phyloP scores from a whole-genome alignment of 2,888 invertebrate genomes.

The Dinocampus coccinellae region DNA sequence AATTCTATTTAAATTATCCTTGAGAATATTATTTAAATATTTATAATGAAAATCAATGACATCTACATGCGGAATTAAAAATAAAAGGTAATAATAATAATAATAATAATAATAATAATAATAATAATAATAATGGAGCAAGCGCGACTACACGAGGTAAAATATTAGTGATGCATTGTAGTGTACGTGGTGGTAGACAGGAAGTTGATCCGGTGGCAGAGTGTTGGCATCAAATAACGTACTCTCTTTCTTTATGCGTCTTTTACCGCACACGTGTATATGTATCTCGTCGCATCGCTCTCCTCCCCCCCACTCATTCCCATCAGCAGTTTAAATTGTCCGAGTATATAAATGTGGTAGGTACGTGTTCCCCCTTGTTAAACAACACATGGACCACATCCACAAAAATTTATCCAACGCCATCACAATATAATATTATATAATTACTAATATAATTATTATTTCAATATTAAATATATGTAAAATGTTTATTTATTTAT shows the following conservation, averaged over 20 bases:
- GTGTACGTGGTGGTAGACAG: conserved; percentile 6
- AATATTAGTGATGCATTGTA: neutral
- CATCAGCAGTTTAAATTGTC: conserved; percentile 1
- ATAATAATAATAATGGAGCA: conserved; percentile 3
- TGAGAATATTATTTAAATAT: too few species aligned
- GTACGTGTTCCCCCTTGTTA: conserved; percentile 17
- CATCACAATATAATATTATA: neutral
- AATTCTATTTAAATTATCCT: too few species aligned
- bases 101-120: conserved; percentile 8
- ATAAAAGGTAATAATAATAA: too few species aligned
- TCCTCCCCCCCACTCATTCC: too few species aligned
- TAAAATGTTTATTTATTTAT: neutral
- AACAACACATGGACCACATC: conserved; percentile 19
- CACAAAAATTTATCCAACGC: conserved; percentile 14
- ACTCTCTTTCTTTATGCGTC: conserved; percentile 32
- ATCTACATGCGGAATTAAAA: too few species aligned
- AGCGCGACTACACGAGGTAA: neutral
- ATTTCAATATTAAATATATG: too few species aligned
- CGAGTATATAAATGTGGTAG: conserved; percentile 15
- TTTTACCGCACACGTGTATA: neutral
- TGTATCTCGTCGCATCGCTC: too few species aligned
- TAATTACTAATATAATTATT: neutral
- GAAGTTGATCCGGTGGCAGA: conserved; percentile 36
- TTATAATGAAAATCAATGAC: too few species aligned
- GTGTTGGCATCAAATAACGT: conserved; percentile 40